phyloP scores from a whole-genome alignment of 1,140 invertebrate genomes.

The Tetramorium simillimum region DNA sequence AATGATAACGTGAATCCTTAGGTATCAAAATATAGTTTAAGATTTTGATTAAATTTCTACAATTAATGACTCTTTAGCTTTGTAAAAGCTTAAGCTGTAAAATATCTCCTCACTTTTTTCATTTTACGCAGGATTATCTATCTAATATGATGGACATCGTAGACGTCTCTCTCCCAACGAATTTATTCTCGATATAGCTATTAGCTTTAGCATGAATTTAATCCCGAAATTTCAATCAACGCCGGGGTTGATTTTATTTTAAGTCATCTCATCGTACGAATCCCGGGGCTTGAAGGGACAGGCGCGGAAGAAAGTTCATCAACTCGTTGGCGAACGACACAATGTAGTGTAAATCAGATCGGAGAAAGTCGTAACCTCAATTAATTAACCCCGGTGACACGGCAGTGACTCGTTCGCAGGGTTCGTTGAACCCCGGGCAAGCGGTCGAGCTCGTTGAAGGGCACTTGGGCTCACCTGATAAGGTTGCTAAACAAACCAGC shows the following conservation, averaged over 20 bases:
- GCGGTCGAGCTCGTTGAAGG: neutral
- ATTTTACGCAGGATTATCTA: neutral
- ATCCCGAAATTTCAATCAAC: neutral
- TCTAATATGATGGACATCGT: neutral
- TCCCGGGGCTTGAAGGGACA: neutral
- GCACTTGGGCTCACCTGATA: constrained; percentile 28
- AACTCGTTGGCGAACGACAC: neutral
- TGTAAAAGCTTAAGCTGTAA: neutral
- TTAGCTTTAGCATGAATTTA: neutral
- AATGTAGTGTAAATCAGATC: constrained; percentile 25
- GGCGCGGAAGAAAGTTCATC: neutral
- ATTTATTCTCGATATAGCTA: neutral
- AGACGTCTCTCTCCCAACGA: neutral
- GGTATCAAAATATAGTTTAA: too few species aligned
- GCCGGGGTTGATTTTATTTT: neutral
- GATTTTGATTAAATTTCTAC: neutral
- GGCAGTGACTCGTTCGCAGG: constrained; percentile 28
- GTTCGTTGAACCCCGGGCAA: constrained; percentile 32
- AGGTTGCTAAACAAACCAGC: constrained; percentile 5
- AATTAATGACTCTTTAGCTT: neutral
- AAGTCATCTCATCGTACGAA: neutral
- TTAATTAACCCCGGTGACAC: constrained; percentile 47
- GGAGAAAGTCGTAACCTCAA: constrained; percentile 42
- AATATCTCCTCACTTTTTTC: neutral
- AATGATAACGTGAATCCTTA: neutral